Evolutionary conservation across 2,113 vertebrate species (phyloP).

Genomic region (Calyptomena viridis): DNA sequence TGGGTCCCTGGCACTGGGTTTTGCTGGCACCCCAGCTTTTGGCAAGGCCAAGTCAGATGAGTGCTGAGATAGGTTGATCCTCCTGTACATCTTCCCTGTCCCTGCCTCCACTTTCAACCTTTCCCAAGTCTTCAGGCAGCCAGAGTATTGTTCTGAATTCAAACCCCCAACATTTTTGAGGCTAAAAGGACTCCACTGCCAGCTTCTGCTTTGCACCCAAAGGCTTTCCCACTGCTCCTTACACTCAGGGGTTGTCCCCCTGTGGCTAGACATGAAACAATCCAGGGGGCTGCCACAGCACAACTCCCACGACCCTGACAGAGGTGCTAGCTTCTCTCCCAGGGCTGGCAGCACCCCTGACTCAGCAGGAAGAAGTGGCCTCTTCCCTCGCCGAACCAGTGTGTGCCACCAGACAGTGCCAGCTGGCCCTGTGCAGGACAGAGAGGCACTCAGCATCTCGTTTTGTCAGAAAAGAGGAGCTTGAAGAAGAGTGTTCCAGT

Average conservation of each 20-base stretch:
- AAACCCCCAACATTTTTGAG: neutral
- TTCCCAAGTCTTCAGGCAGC: neutral
- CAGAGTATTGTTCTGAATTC: neutral
- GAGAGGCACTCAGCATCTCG: neutral
- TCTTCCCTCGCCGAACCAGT: neutral
- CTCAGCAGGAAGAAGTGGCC: neutral
- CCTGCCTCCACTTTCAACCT: neutral
- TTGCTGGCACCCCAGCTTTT: neutral
- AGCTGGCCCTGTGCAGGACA: neutral
- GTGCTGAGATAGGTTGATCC: neutral
- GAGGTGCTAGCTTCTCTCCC: neutral
- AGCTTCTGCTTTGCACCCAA: neutral
- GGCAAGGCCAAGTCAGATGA: accelerated
- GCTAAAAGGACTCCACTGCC: neutral
- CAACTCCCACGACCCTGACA: neutral
- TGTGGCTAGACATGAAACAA: neutral
- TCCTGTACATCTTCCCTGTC: neutral
- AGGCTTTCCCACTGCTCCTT: neutral
- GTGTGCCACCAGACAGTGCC: neutral
- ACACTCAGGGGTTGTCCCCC: neutral
- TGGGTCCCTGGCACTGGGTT: neutral
- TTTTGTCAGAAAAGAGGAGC: neutral
- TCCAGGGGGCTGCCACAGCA: neutral
- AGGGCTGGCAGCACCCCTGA: neutral
- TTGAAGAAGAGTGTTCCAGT: neutral